Evolutionary conservation across 2,888 invertebrate genomes (phyloP).

Genomic region (Cactoblastis cactorum): DNA sequence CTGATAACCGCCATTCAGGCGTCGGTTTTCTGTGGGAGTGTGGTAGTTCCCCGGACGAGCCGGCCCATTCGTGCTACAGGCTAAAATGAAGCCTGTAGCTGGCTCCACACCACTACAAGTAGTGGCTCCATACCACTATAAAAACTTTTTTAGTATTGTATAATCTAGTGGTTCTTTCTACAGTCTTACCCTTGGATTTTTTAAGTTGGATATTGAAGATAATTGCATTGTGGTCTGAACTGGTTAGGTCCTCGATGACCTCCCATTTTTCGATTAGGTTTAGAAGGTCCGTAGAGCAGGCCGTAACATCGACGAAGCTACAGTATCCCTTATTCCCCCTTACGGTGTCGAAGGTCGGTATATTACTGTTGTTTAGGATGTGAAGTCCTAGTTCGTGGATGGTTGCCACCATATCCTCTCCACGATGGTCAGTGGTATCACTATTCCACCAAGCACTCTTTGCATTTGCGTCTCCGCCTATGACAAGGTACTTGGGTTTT

Average conservation of each 20-base stretch:
- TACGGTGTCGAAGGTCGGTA: constrained; percentile 27
- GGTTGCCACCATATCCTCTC: constrained; percentile 11
- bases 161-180: constrained; percentile 9
- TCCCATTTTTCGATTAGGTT: constrained; percentile 12
- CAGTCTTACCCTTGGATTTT: constrained; percentile 15
- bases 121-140: too few relatives aligned
- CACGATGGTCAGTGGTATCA: constrained; percentile 20
- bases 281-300: constrained; percentile 20
- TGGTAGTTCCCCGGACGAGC: too few relatives aligned
- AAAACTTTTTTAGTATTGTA: constrained; percentile 20
- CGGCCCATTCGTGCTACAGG: too few relatives aligned
- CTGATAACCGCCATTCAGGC: too few relatives aligned
- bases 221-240: not conserved
- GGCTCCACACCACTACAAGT: too few relatives aligned
- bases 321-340: constrained; percentile 16
- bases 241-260: not conserved
- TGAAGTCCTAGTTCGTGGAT: constrained; percentile 21
- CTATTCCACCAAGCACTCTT: too few relatives aligned
- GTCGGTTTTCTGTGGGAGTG: too few relatives aligned
- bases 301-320: constrained; percentile 28
- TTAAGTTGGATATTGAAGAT: not conserved
- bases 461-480: constrained; percentile 21
- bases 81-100: too few relatives aligned
- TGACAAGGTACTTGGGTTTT: not conserved
- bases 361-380: constrained; percentile 25